These are phyloP conservation scores for Podabrus alpinus DNA, from an alignment of 2,888 invertebrate species.

Conservation along the genomic window DNA sequence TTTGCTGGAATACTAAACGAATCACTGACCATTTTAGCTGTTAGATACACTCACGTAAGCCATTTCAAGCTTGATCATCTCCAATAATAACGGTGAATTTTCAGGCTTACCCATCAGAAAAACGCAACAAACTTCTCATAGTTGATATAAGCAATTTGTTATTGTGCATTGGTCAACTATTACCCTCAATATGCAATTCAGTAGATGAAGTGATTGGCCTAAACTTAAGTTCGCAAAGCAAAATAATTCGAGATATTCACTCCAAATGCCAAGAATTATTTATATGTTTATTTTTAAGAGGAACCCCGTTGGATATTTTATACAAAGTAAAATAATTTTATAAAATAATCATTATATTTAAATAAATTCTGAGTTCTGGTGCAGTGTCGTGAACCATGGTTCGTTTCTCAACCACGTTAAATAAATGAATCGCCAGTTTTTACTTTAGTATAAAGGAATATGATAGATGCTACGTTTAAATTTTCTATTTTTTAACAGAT, in stretches of 20 bases:
- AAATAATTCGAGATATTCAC: conserved; percentile 80
- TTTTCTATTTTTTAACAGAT: conserved; percentile 48
- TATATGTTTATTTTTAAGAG: conserved; percentile 73
- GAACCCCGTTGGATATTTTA: conserved; percentile 73
- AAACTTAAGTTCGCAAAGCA: conserved; percentile 62
- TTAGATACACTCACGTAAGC: conserved; percentile 78
- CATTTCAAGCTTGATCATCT: neutral
- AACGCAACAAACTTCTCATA: conserved; percentile 63
- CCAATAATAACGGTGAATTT: conserved; percentile 28
- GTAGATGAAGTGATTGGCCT: conserved; percentile 68
- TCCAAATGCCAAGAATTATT: conserved; percentile 81
- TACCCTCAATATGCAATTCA: conserved; percentile 69
- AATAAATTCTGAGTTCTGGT: too few species aligned
- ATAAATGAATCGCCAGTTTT: too few species aligned
- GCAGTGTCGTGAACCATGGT: too few species aligned
- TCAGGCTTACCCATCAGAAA: conserved; percentile 69
- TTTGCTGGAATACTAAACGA: conserved; percentile 86
- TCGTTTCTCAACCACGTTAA: too few species aligned
- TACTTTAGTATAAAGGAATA: too few species aligned
- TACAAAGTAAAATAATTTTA: conserved; percentile 65
- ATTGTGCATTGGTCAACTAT: conserved; percentile 72
- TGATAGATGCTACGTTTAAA: too few species aligned
- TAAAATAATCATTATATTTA: neutral
- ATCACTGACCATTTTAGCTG: conserved; percentile 77
- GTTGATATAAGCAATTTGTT: conserved; percentile 79